phyloP scores from a whole-genome alignment of 2,888 invertebrate species.

The Argynnis bischoffii region DNA sequence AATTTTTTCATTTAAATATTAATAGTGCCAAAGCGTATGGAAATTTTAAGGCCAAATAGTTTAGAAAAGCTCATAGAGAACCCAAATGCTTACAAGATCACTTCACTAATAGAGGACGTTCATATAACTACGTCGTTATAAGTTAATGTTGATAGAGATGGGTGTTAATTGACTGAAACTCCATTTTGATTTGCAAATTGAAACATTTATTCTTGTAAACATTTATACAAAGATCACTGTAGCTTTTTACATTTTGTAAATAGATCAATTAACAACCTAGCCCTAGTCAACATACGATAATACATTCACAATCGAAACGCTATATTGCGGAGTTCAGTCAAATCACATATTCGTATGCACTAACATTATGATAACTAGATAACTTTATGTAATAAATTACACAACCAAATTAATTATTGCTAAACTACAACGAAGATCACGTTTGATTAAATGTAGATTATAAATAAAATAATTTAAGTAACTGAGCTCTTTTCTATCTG shows the following conservation, averaged over 20 bases:
- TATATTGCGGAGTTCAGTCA: conserved; percentile 78
- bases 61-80: conserved; percentile 57
- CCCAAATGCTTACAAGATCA: conserved; percentile 48
- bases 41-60: conserved; percentile 53
- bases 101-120: conserved; percentile 31
- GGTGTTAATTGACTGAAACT: conserved; percentile 83
- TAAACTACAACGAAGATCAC: conserved; percentile 58
- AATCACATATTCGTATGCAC: conserved; percentile 58
- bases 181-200: conserved; percentile 73
- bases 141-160: conserved; percentile 67
- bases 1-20: conserved; percentile 22
- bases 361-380: conserved; percentile 51
- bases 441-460: conserved; percentile 59
- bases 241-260: conserved; percentile 69
- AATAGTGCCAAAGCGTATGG: conserved; percentile 35
- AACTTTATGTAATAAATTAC: conserved; percentile 44
- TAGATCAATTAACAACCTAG: conserved; percentile 80
- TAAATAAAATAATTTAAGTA: conserved; percentile 52
- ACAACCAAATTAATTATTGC: conserved; percentile 47
- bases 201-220: conserved; percentile 78
- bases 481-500: conserved; percentile 41
- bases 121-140: conserved; percentile 25
- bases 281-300: conserved; percentile 68
- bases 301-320: conserved; percentile 57
- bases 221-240: conserved; percentile 74